A percentile compares a stretch with the other conserved stretches of the same genome.
These are phyloP conservation scores for Anthopleura xanthogrammica DNA, from an alignment of 92 coral and sea anemone species.

Conservation along the genomic window DNA sequence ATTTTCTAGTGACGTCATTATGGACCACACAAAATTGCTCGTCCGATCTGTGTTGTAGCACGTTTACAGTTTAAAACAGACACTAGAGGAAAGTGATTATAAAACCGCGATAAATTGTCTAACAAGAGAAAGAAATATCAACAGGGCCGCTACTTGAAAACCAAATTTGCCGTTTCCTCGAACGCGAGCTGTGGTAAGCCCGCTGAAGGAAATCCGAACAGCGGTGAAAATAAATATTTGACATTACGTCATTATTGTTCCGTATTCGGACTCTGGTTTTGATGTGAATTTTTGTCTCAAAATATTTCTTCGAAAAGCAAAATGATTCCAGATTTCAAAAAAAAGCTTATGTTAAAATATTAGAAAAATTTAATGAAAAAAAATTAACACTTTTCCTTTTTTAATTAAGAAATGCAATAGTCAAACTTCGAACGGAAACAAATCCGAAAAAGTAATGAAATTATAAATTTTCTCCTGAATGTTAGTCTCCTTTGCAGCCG, in stretches of 20 bases:
- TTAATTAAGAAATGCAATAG: too few species aligned
- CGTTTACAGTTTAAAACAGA: not conserved
- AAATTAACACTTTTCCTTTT: not conserved
- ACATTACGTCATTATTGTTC: not conserved
- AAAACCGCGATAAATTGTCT: slow-evolving; percentile 1
- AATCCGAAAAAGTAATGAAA: too few species aligned
- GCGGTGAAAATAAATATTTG: not conserved
- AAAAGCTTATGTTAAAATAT: too few species aligned
- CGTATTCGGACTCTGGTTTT: not conserved
- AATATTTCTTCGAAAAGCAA: too few species aligned
- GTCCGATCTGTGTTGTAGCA: not conserved
- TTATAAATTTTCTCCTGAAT: too few species aligned
- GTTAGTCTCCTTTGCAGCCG: too few species aligned
- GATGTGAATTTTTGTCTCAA: too few species aligned
- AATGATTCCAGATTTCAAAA: too few species aligned
- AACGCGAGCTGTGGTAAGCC: not conserved
- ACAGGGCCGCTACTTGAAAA: not conserved
- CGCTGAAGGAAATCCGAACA: not conserved
- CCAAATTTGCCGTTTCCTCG: not conserved
- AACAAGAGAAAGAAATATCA: not conserved
- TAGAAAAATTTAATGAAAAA: not conserved
- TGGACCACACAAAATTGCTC: not conserved
- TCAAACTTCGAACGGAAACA: too few species aligned
- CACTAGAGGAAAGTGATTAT: not conserved
- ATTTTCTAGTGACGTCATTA: not conserved